Evolutionary conservation across 2,113 vertebrate species (phyloP), one percentile per base, ranked within the genome.

Genomic region (Tachysurus fulvidraco): DNA sequence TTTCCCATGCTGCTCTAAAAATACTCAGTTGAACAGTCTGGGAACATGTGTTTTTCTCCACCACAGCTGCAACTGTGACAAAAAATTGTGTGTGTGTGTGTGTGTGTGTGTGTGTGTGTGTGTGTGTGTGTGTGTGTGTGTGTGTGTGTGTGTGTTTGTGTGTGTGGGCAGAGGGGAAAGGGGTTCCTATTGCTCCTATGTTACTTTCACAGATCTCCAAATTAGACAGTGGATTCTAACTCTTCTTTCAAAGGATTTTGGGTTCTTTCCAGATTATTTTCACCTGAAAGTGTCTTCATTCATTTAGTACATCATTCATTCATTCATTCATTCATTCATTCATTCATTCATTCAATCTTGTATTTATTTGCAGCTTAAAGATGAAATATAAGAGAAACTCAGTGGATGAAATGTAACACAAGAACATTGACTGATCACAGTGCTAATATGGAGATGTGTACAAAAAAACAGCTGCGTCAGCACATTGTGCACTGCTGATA

Each of bases 1-100:
- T 87, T 85, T 84, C 85, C 81, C 76, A 83, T 88, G 83, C 83
- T 85, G 41, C 71, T 85, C 80, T 64, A 85, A 87, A 89, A 89
- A 85, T 87, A 62, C 62, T 83, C 60, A 73, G 69, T 85, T 82
- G 79, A 65, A 85, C 80, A 62, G 69, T 25, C 79, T 71, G 78
- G 76, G 44, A 89, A 89, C 59, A 79, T 79, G 74, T n/a, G 44
- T 64, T 74, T 30, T 23, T 69, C 46, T 76, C 50, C 57, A 50
- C 23, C 52, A 46, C 62, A 83, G 73, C 65, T 79, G 83, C n/a
- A 83, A 73, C 59, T 71, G 73, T 77, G 52, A 52, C 50, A 89
- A 62, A 13, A 60, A 82, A 79, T 57, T 73, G 30, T n/a, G 62
- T 64, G 74, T 85, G 74, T 62, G 57, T 65, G 41, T 79, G n/a